Base-by-base conservation (phyloP, 2,888 invertebrate genomes). In the Caenorhabditis sp. region DNA sequence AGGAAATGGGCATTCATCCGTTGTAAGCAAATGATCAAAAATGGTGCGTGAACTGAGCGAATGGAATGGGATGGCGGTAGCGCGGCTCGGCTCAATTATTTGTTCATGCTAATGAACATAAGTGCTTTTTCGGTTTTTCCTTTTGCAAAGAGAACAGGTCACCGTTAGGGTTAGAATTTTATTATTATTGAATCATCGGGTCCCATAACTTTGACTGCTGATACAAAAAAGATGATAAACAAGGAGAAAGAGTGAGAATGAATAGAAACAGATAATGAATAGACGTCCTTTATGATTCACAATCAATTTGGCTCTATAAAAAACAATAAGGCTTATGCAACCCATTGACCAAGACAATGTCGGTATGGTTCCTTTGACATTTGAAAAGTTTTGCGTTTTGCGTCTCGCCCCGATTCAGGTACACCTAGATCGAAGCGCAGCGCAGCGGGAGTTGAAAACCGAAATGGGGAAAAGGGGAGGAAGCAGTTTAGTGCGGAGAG, bases 91-190 rank as follows among this genome's bases (percentile, higher is more conserved):
- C 51, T 67, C 67, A 76, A 60, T 60, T 76, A 58, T 76, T 76
- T 76, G 76, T 76, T 76, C 76, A 76, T 76, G 76, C 76, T 67
- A 76, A 76, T 76, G 76, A 67, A 61, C 76, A 76, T 58, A 61
- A 76, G 67, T 67, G 76, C 53, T 67, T 61, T 47, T 24, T 40
- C 15, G 40, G 9, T 9, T 15, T 9, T 9, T 3, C 13, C 40
- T 9, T 15, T 9, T 9, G 15, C 13, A 40, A 40, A 53, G 53
- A 53, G 53, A 37, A n/a, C n/a, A n/a, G n/a, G n/a, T n/a, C n/a
- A n/a, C n/a, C n/a, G n/a, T n/a, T n/a, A n/a, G n/a, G n/a, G n/a
- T n/a, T n/a, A n/a, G n/a, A n/a, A n/a, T n/a, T n/a, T n/a, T n/a
- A n/a, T n/a, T n/a, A n/a, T n/a, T n/a, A n/a, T n/a, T n/a, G n/a